Evolutionary conservation across 2,797 vertebrate species (phyloP).

Genomic region (Sebastes goodei): DNA sequence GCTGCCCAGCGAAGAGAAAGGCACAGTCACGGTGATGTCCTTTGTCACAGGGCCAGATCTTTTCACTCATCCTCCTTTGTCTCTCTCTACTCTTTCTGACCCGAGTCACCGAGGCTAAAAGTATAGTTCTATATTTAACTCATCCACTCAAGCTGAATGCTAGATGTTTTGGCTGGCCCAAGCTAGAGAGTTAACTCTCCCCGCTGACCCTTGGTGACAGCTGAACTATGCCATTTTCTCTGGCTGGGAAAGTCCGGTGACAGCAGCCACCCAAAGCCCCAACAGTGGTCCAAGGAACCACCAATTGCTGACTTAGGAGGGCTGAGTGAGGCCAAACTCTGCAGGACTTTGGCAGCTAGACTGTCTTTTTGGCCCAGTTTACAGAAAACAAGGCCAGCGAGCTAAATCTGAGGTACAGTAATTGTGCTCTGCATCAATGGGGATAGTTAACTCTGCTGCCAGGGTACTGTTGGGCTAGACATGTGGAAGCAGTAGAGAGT

Average conservation of each 20-base stretch:
- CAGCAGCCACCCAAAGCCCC: slow-evolving; percentile 64
- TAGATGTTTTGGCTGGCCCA: slow-evolving; percentile 59
- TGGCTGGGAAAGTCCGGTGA: slow-evolving; percentile 73
- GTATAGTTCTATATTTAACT: slow-evolving; percentile 95
- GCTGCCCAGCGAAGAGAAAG: slow-evolving; percentile 64
- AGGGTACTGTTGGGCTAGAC: slow-evolving; percentile 19
- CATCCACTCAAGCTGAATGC: slow-evolving; percentile 84
- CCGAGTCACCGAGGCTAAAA: slow-evolving; percentile 73
- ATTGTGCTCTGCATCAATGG: slow-evolving; percentile 52
- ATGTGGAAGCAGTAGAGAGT: slow-evolving; percentile 16
- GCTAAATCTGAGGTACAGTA: slow-evolving; percentile 62
- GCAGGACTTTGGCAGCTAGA: slow-evolving; percentile 61
- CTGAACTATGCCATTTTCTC: slow-evolving; percentile 86
- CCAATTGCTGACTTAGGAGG: slow-evolving; percentile 70
- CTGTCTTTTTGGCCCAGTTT: slow-evolving; percentile 32
- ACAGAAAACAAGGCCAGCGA: slow-evolving; percentile 57
- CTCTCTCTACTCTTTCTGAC: slow-evolving; percentile 72
- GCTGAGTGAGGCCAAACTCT: slow-evolving; percentile 59
- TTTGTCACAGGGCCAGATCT: slow-evolving; percentile 80
- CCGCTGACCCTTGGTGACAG: slow-evolving; percentile 86
- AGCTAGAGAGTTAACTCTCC: slow-evolving; percentile 71
- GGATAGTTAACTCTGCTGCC: slow-evolving; percentile 37
- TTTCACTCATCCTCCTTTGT: slow-evolving; percentile 74
- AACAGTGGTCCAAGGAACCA: slow-evolving; percentile 60
- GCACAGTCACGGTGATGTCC: slow-evolving; percentile 69